Conservation (phyloP, 2,797 vertebrate species). For the Danio albolineatus region DNA sequence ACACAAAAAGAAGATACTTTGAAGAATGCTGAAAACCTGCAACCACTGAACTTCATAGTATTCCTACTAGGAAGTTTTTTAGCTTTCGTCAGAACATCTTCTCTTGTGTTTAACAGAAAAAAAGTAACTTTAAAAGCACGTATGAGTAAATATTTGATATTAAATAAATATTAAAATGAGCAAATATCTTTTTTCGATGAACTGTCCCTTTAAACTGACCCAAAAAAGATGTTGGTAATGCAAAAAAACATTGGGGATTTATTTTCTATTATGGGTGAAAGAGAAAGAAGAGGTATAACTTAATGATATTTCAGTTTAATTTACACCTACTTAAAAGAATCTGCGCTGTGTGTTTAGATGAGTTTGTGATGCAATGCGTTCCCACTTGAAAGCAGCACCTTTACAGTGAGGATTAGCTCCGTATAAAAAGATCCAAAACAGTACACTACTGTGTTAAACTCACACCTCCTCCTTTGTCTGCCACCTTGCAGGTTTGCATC, state of each 20-base stretch:
- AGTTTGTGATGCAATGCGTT: neutral
- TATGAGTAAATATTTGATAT: too few species aligned
- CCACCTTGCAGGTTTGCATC: neutral
- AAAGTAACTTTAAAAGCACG: too few species aligned
- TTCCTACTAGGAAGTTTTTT: too few species aligned
- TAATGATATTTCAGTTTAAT: constrained; percentile 38
- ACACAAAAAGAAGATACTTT: too few species aligned
- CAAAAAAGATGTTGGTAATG: too few species aligned
- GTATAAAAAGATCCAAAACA: constrained; percentile 22
- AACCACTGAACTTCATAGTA: too few species aligned
- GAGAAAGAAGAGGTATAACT: constrained; percentile 16
- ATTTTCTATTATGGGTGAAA: constrained; percentile 7
- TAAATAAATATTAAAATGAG: too few species aligned
- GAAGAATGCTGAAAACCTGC: too few species aligned
- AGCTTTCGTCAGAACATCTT: too few species aligned
- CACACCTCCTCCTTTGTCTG: neutral
- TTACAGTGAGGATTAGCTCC: neutral
- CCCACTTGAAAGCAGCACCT: neutral
- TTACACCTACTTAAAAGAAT: constrained; percentile 60
- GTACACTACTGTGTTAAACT: constrained; percentile 17
- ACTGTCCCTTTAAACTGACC: too few species aligned
- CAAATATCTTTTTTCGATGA: too few species aligned
- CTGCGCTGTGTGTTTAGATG: neutral
- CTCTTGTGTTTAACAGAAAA: too few species aligned
- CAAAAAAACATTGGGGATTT: neutral